A percentile compares a stretch with the other conserved stretches of the same genome.
phyloP scores from a whole-genome alignment of 1,140 invertebrate genomes.

The Brachionus rotundiformis region DNA sequence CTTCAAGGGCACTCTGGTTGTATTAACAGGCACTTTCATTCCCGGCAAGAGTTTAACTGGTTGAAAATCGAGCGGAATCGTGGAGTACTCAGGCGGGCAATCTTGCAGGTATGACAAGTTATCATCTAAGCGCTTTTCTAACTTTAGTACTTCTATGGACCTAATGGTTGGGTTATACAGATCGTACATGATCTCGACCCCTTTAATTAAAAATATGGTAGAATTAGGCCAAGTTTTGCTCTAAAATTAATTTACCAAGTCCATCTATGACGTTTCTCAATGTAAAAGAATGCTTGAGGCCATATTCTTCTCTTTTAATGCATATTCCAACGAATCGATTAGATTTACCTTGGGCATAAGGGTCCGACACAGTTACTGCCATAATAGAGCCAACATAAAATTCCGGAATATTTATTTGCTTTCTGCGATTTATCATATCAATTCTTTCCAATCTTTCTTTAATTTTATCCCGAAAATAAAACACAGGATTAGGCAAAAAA shows the following conservation, averaged over 20 bases:
- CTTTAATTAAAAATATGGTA: constrained; percentile 65
- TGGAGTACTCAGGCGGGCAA: constrained; percentile 87
- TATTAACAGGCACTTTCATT: constrained; percentile 79
- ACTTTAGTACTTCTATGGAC: constrained; percentile 80
- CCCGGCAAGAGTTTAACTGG: constrained; percentile 76
- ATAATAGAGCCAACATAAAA: constrained; percentile 95
- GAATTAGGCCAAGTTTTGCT: no score
- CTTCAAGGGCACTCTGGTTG: constrained; percentile 78
- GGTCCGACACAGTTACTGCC: constrained; percentile 85
- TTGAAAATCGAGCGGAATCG: constrained; percentile 89
- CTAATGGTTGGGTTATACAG: constrained; percentile 90
- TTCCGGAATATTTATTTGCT: constrained; percentile 84
- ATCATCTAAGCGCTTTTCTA: constrained; percentile 91
- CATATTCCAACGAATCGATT: constrained; percentile 95
- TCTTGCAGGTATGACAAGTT: constrained; percentile 86
- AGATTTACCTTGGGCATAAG: constrained; percentile 78
- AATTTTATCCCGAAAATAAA: constrained; percentile 75
- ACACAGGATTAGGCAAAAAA: constrained; percentile 84
- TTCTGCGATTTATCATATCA: constrained; percentile 86
- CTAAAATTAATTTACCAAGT: constrained; percentile 68
- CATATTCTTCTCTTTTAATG: constrained; percentile 77
- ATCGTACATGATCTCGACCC: constrained; percentile 83
- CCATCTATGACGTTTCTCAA: constrained; percentile 89
- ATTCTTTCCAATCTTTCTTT: constrained; percentile 83
- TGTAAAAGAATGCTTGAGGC: constrained; percentile 79